Conservation (phyloP, 2,888 invertebrate genomes). For the Apocheima hispidaria region DNA sequence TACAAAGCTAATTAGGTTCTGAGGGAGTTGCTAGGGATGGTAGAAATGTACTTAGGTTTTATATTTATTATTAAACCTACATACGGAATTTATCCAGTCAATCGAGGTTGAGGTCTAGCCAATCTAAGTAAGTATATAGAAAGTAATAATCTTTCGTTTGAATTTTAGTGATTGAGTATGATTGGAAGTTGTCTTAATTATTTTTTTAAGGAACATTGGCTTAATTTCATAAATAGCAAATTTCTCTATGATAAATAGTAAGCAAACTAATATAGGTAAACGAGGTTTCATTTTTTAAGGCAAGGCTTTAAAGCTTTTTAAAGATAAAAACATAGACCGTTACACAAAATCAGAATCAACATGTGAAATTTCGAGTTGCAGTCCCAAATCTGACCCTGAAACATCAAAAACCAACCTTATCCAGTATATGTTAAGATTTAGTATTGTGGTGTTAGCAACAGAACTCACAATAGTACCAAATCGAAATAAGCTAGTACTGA, state of each 20-base stretch:
- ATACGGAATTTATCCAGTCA: slow-evolving; percentile 18
- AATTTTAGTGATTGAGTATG: background rate
- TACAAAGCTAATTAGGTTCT: background rate
- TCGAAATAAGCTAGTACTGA: background rate
- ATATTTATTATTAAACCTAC: slow-evolving; percentile 5
- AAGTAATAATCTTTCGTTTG: too few relatives aligned
- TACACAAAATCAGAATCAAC: slow-evolving; percentile 33
- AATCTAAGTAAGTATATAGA: too few relatives aligned
- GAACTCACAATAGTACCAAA: slow-evolving; percentile 21
- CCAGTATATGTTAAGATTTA: slow-evolving; percentile 37
- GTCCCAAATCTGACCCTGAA: slow-evolving; percentile 25
- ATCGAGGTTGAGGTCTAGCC: slow-evolving; percentile 28
- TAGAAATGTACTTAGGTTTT: background rate
- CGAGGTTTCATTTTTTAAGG: background rate
- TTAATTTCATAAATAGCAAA: too few relatives aligned
- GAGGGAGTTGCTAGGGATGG: background rate
- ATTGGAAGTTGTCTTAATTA: too few relatives aligned
- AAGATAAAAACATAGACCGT: slow-evolving; percentile 26
- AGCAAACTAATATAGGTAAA: background rate
- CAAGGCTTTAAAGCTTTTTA: slow-evolving; percentile 1
- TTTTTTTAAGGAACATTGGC: too few relatives aligned
- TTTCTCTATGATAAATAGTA: too few relatives aligned
- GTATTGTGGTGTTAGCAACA: slow-evolving; percentile 30
- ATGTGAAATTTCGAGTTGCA: slow-evolving; percentile 43
- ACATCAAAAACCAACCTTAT: slow-evolving; percentile 32